Evolutionary conservation across 2,113 vertebrate genomes (phyloP).

Genomic region (Toxotes chatareus): DNA sequence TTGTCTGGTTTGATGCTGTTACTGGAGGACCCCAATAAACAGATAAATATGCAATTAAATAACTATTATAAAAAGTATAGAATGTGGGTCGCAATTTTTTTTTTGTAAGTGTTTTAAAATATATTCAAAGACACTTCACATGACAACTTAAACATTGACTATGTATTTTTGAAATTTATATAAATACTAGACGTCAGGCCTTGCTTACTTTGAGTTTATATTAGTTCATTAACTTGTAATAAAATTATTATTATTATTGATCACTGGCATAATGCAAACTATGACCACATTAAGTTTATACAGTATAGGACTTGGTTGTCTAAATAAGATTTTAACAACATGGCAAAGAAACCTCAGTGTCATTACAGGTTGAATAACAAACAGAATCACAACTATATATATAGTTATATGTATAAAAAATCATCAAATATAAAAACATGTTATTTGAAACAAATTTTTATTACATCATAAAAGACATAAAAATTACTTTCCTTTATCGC

Average conservation of each 20-base stretch:
- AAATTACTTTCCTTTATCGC: not conserved
- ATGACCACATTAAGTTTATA: no score
- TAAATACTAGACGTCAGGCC: no score
- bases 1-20: no score
- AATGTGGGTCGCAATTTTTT: not conserved
- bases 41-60: no score
- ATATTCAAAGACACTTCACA: not conserved
- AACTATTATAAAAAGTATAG: not conserved
- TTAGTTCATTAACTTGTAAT: no score
- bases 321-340: no score
- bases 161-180: no score
- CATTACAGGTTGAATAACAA: not conserved
- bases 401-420: no score
- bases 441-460: slow-evolving; percentile 67
- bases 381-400: not conserved
- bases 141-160: not conserved
- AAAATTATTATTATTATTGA: not conserved
- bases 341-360: not conserved
- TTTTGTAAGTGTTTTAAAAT: not conserved
- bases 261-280: no score
- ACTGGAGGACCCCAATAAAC: no score
- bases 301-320: no score
- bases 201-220: no score
- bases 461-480: slow-evolving; percentile 71
- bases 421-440: not conserved